Conservation (phyloP, 23 tunicate genomes). For the Corella eumyota region DNA sequence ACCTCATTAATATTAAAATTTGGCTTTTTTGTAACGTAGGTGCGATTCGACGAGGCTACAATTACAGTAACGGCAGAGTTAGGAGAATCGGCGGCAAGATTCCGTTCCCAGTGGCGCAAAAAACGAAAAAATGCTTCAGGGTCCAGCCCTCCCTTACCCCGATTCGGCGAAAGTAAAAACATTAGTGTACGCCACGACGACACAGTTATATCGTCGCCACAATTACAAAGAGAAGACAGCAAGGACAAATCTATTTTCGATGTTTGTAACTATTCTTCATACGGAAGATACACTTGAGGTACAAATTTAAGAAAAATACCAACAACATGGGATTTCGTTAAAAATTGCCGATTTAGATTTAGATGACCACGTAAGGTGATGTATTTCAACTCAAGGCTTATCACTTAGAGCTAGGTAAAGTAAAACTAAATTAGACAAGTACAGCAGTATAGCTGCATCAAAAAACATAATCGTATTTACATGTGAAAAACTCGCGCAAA, state of each 20-base stretch:
- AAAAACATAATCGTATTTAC: no score
- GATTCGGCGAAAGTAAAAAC: constrained; percentile 63
- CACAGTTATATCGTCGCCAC: constrained; percentile 17
- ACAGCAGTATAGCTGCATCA: no score
- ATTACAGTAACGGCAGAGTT: constrained; percentile 80
- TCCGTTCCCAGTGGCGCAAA: constrained; percentile 48
- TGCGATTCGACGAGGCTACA: constrained; percentile 78
- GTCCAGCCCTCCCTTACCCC: constrained; percentile 5
- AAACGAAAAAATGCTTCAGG: constrained; percentile 14
- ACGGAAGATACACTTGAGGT: constrained; percentile 49
- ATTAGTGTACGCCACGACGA: constrained; percentile 40
- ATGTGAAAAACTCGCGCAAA: no score
- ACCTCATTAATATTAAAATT: no score
- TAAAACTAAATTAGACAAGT: no score
- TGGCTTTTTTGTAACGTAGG: no score
- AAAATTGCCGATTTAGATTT: no score
- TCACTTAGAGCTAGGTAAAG: no score
- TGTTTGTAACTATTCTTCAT: constrained; percentile 63
- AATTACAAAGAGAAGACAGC: constrained; percentile 9
- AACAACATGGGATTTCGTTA: no score
- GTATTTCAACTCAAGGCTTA: no score
- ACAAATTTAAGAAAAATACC: no score
- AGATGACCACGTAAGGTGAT: no score
- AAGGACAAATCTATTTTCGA: constrained; percentile 60
- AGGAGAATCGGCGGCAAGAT: constrained; percentile 81